Conservation (phyloP, 1,140 invertebrate species). For the Drosophila quadrilineata region DNA sequence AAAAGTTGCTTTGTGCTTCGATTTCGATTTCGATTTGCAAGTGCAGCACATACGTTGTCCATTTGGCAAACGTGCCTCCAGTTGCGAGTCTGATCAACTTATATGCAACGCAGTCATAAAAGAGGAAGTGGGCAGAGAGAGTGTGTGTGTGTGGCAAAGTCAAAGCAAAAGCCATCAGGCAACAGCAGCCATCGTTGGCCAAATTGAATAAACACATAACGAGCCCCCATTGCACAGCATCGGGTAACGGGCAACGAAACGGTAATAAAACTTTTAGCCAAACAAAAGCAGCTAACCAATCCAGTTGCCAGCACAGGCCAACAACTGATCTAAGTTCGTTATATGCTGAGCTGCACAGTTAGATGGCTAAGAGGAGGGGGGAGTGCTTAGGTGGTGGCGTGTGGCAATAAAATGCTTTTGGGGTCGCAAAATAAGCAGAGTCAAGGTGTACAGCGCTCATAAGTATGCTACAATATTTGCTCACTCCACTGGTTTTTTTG, state of each 20-base stretch:
- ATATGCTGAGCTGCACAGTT: constrained; percentile 31
- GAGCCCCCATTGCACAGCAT: constrained; percentile 58
- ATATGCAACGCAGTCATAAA: constrained; percentile 54
- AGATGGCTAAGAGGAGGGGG: background rate
- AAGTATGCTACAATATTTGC: constrained; percentile 68
- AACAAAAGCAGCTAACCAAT: constrained; percentile 29
- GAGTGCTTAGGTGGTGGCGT: too few species aligned
- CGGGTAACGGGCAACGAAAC: constrained; percentile 49
- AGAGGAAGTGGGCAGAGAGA: constrained; percentile 13
- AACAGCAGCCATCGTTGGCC: constrained; percentile 19
- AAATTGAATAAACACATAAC: constrained; percentile 80
- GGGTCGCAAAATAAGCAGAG: constrained; percentile 45
- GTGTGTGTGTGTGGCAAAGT: constrained; percentile 29
- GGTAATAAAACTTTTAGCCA: constrained; percentile 78
- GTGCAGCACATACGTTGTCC: constrained; percentile 39
- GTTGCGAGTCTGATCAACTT: constrained; percentile 47
- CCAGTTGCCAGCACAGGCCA: constrained; percentile 17
- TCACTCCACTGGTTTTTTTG: constrained; percentile 7
- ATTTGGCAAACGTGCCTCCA: constrained; percentile 32
- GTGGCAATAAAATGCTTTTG: constrained; percentile 63
- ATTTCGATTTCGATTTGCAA: background rate
- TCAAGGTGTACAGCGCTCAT: constrained; percentile 60
- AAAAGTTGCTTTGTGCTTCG: background rate
- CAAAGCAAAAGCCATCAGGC: constrained; percentile 9
- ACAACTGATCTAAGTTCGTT: constrained; percentile 65